A percentile compares a stretch with the other conserved stretches of the same genome.
These are phyloP conservation scores for Micrastur ruficollis DNA, from an alignment of 2,797 vertebrate species.

Conservation along the genomic window DNA sequence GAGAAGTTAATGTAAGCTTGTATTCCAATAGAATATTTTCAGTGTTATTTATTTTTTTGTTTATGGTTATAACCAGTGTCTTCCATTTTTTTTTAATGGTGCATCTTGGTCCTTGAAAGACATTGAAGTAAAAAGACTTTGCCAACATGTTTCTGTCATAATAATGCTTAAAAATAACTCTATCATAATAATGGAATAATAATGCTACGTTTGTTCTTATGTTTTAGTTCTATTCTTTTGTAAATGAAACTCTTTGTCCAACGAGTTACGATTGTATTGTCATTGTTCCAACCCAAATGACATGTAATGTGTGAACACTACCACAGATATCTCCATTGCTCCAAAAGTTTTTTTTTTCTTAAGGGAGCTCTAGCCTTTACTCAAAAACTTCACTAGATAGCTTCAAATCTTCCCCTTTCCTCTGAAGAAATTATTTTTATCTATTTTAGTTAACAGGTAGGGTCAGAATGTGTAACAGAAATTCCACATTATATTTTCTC, in stretches of 20 bases:
- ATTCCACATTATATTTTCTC: background rate
- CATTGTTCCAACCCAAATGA: background rate
- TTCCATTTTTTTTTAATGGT: background rate
- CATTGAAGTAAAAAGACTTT: background rate
- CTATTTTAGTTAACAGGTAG: background rate
- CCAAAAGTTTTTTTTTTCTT: background rate
- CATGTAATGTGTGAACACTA: background rate
- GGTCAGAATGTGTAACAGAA: background rate
- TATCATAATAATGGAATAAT: background rate
- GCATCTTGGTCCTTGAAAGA: background rate
- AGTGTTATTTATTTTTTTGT: background rate
- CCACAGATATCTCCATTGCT: background rate
- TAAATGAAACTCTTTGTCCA: background rate
- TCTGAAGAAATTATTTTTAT: background rate
- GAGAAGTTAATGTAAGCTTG: background rate
- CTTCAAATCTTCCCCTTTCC: background rate
- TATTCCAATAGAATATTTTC: background rate
- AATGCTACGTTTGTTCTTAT: background rate
- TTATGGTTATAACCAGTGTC: background rate
- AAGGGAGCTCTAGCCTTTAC: background rate
- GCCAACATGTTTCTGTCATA: background rate
- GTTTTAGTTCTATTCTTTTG: background rate
- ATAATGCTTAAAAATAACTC: background rate
- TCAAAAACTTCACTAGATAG: background rate
- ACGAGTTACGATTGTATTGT: background rate